Evolutionary conservation across 2,113 vertebrate species (phyloP), one percentile per base, ranked within the genome.

Genomic region (Nerophis lumbriciformis): DNA sequence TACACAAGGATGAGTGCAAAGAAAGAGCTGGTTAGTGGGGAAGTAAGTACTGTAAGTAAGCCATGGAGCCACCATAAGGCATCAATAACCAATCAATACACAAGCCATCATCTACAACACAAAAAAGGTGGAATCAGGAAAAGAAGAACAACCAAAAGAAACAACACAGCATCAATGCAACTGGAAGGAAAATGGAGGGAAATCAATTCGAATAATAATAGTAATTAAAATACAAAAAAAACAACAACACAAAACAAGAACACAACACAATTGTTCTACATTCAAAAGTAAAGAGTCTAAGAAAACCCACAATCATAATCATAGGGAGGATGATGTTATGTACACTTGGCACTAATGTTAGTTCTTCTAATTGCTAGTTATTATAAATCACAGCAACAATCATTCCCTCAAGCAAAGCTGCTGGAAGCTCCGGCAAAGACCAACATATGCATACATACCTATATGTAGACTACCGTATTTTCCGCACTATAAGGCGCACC

Each of bases 1-100:
- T 88, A 88, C 86, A 90, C 83, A 57, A 92, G 80, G 80, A 90
- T 90, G 91, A 91, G 82, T 87, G 89, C 86, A 90, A 84, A 86
- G 88, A 81, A 81, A 5, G 16, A 77, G 77, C 77, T 89, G 87
- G 79, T 84, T 78, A 39, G 38, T 39, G 38, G 4, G 38, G 38
- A 39, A 39, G 39, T 8, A 42, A 42, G 82, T 89, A 28, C 28
- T 28, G 28, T 28, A 87, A 86, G 84, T 83, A 88, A 91, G 87
- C 88, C 86, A 88, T 88, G 84, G 73, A 89, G 38, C 38, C 38
- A 8, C 83, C 76, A 88, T 88, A 88, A 87, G 87, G 89, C 88
- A 90, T 89, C 82, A 80, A 85, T 85, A 87, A 89, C 8, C 8
- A 42, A 42, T 42, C 39, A 9, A 42, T 8, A 87, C 88, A 91